A percentile compares a stretch with the other conserved stretches of the same genome.
Evolutionary conservation across 1,140 invertebrate genomes (phyloP).

Genomic region (Octopus sinensis): DNA sequence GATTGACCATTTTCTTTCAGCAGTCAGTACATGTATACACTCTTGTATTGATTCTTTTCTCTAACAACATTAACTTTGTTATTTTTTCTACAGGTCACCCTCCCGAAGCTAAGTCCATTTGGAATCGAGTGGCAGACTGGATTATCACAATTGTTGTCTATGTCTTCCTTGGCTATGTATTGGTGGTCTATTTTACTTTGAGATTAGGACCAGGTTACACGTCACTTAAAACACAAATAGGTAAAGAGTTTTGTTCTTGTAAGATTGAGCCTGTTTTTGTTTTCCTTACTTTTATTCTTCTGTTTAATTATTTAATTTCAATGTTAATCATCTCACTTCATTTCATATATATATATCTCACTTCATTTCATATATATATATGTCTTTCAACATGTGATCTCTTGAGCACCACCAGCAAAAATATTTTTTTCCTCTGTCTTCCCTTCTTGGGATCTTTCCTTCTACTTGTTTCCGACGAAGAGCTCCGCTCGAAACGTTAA

Average conservation of each 20-base stretch:
- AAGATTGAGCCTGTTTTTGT: background rate
- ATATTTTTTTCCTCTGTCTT: too few relatives aligned
- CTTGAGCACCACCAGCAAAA: too few relatives aligned
- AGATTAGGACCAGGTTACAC: background rate
- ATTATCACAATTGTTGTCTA: background rate
- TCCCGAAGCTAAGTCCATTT: background rate
- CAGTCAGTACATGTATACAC: too few relatives aligned
- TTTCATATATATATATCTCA: too few relatives aligned
- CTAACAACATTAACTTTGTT: background rate
- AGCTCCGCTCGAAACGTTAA: too few relatives aligned
- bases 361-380: too few relatives aligned
- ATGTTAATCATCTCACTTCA: too few relatives aligned
- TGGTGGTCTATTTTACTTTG: background rate
- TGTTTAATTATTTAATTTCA: background rate
- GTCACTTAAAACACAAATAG: background rate
- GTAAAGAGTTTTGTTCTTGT: background rate
- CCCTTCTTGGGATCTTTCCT: too few relatives aligned
- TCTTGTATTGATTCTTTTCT: too few relatives aligned
- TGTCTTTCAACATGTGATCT: too few relatives aligned
- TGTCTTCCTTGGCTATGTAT: background rate
- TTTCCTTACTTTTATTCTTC: background rate
- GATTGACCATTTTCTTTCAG: too few relatives aligned
- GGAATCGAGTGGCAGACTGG: slow-evolving; percentile 2
- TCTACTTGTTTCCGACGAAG: too few relatives aligned
- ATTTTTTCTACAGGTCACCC: background rate